Evolutionary conservation across 2,797 vertebrate species (phyloP), one percentile per base, ranked within the genome.

Genomic region (Gallinago nigripennis): DNA sequence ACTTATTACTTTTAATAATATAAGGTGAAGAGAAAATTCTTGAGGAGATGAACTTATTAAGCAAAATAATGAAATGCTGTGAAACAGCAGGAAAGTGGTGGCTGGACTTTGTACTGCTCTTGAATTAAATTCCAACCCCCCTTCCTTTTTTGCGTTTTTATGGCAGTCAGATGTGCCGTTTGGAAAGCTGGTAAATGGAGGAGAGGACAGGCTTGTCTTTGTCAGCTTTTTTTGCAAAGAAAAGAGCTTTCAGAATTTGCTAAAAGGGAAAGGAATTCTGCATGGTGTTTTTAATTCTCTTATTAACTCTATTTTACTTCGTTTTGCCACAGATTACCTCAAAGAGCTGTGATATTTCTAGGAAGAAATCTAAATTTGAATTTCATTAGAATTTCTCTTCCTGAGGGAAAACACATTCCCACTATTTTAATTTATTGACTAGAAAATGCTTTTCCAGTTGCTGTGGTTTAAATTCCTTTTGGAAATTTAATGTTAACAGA

Each of bases 1-100:
- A 98, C 97, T 97, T 98, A 98, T 98, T 98, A 98, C 97, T 98
- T 98, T 98, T 98, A 98, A 98, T 98, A 98, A 98, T 98, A 95
- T 97, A 96, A 98, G 97, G 98, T 98, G 97, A 98, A 97, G 97
- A 97, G 97, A 97, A 98, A 98, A 98, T 97, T 98, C 97, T 98
- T 86, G 96, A 98, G 97, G 97, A 98, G 97, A 97, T 98, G 98
- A 98, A 98, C 97, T 98, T 98, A 98, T 98, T 98, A 98, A 98
- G 98, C 97, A 98, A 98, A 98, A 98, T 98, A 98, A 98, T 98
- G 98, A 98, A 98, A 98, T 97, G 92, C 96, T 93, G 95, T 92
- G 97, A 98, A 98, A 98, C 96, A 97, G 97, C 98, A 96, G 96
- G 97, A 96, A 97, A 97, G 95, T 97, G 97, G 97, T 97, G 97